Conservation (phyloP, 2,113 vertebrate species). For the Hippoglossus stenolepis region DNA sequence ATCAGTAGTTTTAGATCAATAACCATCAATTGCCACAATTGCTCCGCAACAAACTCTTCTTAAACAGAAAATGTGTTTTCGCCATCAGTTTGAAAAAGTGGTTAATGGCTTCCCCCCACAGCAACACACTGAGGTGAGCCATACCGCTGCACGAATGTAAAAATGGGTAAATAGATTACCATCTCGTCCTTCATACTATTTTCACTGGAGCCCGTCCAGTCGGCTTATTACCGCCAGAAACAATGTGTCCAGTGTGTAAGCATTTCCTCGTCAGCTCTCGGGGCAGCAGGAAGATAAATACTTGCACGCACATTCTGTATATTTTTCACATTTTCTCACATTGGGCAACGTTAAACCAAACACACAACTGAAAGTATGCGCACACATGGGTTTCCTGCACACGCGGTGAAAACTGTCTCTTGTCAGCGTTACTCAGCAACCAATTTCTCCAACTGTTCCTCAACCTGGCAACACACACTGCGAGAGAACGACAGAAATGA, state of each 20-base stretch:
- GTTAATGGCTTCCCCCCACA: slow-evolving; percentile 29
- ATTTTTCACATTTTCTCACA: slow-evolving; percentile 33
- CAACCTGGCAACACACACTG: slow-evolving; percentile 5
- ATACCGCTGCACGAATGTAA: slow-evolving; percentile 51
- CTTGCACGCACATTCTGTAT: slow-evolving; percentile 23
- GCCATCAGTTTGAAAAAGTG: slow-evolving; percentile 19
- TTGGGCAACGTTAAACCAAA: slow-evolving; percentile 23
- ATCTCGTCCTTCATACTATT: slow-evolving; percentile 60
- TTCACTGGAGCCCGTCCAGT: slow-evolving; percentile 61
- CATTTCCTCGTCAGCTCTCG: slow-evolving; percentile 27
- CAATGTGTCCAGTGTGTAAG: slow-evolving; percentile 52
- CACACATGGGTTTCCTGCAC: not conserved
- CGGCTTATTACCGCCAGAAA: slow-evolving; percentile 47
- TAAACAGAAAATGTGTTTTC: slow-evolving; percentile 46
- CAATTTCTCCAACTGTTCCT: slow-evolving; percentile 13
- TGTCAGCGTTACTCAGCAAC: slow-evolving; percentile 23
- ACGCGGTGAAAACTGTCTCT: not conserved
- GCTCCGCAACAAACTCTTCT: slow-evolving; percentile 2
- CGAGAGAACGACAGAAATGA: slow-evolving; percentile 23
- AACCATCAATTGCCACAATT: not conserved
- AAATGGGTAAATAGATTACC: slow-evolving; percentile 69
- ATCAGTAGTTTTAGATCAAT: slow-evolving; percentile 43
- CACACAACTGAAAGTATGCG: not conserved
- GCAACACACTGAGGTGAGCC: slow-evolving; percentile 30
- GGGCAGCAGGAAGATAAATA: slow-evolving; percentile 33